A percentile compares a stretch with the other conserved stretches of the same genome.
phyloP scores from a whole-genome alignment of 37 sponge, comb jelly and placozoan genomes.

The Halisarca cf. caerulea region DNA sequence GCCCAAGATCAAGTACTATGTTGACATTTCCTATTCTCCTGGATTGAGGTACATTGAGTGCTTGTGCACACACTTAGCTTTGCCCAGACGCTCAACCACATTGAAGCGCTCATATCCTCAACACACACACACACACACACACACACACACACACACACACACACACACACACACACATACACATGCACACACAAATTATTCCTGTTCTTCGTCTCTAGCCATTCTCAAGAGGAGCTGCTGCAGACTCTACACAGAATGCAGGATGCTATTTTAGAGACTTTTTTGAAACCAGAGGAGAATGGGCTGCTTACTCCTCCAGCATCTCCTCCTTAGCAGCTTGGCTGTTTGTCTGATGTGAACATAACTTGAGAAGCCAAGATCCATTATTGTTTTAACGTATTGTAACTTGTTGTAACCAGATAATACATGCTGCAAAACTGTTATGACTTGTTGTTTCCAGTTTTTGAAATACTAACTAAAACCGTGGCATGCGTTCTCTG shows the following conservation, averaged over 20 bases:
- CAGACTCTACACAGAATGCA: slow-evolving; percentile 12
- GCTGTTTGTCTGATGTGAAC: too few relatives aligned
- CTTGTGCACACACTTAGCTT: too few relatives aligned
- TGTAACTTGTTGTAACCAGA: too few relatives aligned
- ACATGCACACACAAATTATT: not conserved
- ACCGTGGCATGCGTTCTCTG: too few relatives aligned
- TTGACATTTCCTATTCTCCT: slow-evolving; percentile 61
- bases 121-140: slow-evolving; percentile 9
- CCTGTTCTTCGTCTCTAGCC: not conserved
- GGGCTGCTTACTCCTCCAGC: slow-evolving; percentile 23
- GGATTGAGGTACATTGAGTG: not conserved
- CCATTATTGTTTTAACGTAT: too few relatives aligned
- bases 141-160: not conserved
- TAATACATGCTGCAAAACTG: too few relatives aligned
- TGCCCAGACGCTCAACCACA: too few relatives aligned
- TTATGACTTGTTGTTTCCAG: too few relatives aligned
- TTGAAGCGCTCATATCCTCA: too few relatives aligned
- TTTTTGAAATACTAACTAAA: too few relatives aligned
- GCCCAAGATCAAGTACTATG: slow-evolving; percentile 98
- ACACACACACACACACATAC: slow-evolving; percentile 11
- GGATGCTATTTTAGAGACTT: slow-evolving; percentile 25
- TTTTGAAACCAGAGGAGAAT: slow-evolving; percentile 43
- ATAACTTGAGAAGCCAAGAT: too few relatives aligned
- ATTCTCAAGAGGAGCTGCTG: slow-evolving; percentile 19
- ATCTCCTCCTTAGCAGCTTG: not conserved